Base-by-base conservation (phyloP, 2,113 vertebrate species). In the Podocnemis expansa region DNA sequence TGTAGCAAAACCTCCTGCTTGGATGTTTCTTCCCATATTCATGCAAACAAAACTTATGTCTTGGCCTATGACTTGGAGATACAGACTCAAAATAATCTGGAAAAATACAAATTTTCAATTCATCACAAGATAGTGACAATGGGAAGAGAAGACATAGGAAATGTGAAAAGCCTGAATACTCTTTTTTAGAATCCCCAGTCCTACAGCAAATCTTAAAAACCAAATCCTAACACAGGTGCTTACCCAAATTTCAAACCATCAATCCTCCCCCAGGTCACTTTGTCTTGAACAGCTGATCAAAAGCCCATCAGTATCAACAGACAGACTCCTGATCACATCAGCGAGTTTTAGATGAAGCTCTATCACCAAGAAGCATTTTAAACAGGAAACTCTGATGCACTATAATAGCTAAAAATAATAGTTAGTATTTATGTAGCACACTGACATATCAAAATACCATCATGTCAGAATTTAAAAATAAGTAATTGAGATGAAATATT, bases 321-420 rank as follows among this genome's bases (percentile, higher is more conserved):
- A 47, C 88, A 90, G 70, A 0, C 0, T 1, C 4, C 43, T 7
- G 1, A 0, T 54, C 54, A 47, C 0, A 0, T 14, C 85, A 55
- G 56, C 2, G 17, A 16, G 43, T 4, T 47, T 4, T 29, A 12
- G 78, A 76, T 22, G 83, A 85, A 90, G 38, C 82, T 78, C 87
- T 51, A 55, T 52, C 94, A 79, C 82, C 75, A 47, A 60, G 85
- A 81, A 29, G 79, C 52, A 51, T 79, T 87, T 93, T 3, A 78
- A 43, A 85, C 79, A 52, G 41, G 83, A 85, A 79, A 89, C 47
- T 7, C 29, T 63, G 60, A 75, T 63, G 2, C 19, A 84, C 45
- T 22, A 80, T 81, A 88, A 0, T 12, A 54, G 83, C 56, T 73
- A 54, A 79, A 94, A 88, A 41, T 84, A 83, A 22, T 11, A 75